Conservation (phyloP, 2,888 invertebrate genomes). For the Stenoptilia bipunctidactyla region DNA sequence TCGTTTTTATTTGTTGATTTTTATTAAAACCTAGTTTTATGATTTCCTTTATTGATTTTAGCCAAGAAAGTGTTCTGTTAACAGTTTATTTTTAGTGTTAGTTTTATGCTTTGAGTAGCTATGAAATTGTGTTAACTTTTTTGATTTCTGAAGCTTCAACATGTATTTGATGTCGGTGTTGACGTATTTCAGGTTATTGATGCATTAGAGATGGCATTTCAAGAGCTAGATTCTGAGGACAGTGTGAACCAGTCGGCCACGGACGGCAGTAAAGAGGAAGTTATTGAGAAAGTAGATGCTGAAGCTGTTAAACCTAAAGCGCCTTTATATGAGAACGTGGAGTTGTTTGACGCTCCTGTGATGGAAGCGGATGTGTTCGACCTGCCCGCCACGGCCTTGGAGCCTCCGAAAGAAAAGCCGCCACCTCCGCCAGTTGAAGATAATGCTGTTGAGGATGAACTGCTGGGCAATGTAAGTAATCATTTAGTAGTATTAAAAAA, state of each 20-base stretch:
- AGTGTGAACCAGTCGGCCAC: constrained; percentile 43
- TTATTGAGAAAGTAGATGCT: constrained; percentile 18
- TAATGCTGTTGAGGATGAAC: constrained; percentile 39
- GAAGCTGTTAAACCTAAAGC: constrained; percentile 35
- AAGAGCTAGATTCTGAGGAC: constrained; percentile 72
- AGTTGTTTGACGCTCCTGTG: constrained; percentile 43
- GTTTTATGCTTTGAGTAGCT: too few species aligned
- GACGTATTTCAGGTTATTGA: constrained; percentile 66
- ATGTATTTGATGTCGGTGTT: constrained; percentile 5
- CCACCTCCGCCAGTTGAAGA: constrained; percentile 82
- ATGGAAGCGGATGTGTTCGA: constrained; percentile 48
- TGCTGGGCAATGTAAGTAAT: constrained; percentile 59
- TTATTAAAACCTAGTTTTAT: too few species aligned
- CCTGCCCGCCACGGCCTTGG: constrained; percentile 70
- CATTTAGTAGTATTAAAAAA: too few species aligned
- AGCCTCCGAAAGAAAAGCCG: constrained; percentile 89
- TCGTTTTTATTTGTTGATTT: too few species aligned
- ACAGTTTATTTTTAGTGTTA: too few species aligned
- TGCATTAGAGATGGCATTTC: constrained; percentile 74
- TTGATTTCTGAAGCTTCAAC: too few species aligned
- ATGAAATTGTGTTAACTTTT: too few species aligned
- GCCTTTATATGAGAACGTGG: constrained; percentile 74
- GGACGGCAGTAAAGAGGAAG: constrained; percentile 31
- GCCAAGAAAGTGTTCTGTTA: too few species aligned
- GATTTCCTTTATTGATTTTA: too few species aligned